Conservation (phyloP, 2,113 vertebrate species). For the Ceratotherium simum region DNA sequence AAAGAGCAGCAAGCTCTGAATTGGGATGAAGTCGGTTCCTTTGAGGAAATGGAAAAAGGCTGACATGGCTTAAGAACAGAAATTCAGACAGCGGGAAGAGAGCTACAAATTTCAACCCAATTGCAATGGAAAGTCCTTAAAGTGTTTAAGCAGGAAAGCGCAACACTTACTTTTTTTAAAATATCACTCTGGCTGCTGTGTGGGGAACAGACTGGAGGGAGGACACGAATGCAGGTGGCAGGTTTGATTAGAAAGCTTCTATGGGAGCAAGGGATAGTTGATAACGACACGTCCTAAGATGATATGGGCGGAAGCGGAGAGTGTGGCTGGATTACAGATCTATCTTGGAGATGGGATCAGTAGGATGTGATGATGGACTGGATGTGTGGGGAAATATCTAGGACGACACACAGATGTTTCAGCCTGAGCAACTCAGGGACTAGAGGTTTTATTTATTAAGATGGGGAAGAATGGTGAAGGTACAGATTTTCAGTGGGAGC, state of each 20-base stretch:
- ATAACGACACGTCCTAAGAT: background rate
- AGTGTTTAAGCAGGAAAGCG: background rate
- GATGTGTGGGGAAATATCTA: background rate
- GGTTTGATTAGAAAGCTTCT: background rate
- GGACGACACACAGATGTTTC: background rate
- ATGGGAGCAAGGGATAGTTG: background rate
- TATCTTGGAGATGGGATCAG: rapidly evolving
- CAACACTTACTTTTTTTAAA: background rate
- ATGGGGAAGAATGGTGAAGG: background rate
- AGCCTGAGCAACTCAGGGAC: background rate
- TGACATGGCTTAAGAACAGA: background rate
- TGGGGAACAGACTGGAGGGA: background rate
- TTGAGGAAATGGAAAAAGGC: background rate
- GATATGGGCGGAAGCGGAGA: rapidly evolving
- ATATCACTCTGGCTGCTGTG: background rate
- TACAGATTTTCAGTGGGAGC: background rate
- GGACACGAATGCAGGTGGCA: background rate
- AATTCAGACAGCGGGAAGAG: background rate
- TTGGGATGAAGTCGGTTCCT: background rate
- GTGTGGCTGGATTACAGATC: background rate
- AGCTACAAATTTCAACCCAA: background rate
- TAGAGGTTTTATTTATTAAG: background rate
- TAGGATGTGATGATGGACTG: background rate
- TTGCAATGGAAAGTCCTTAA: background rate
- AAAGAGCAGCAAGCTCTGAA: background rate